Conservation (phyloP, 2,888 invertebrate species). For the Agonopterix heracliana region DNA sequence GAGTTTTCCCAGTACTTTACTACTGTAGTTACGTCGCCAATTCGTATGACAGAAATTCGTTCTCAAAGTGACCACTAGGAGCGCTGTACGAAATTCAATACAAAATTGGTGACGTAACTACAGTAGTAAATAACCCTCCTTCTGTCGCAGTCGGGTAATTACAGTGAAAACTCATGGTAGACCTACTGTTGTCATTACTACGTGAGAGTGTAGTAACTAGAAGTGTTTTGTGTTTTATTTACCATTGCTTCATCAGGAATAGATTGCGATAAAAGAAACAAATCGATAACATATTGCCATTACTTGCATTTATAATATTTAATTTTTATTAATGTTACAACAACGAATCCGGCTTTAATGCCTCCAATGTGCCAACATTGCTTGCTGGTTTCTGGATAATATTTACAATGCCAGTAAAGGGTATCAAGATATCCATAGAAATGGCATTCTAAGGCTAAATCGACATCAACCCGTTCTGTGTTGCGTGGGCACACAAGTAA, state of each 20-base stretch:
- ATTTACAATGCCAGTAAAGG: background rate
- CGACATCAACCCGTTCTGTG: too few relatives aligned
- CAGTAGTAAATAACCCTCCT: too few relatives aligned
- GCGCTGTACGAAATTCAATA: too few relatives aligned
- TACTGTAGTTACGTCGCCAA: too few relatives aligned
- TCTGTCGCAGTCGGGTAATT: too few relatives aligned
- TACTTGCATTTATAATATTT: constrained; percentile 70
- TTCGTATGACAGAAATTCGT: too few relatives aligned
- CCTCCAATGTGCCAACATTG: constrained; percentile 51
- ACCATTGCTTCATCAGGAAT: constrained; percentile 36
- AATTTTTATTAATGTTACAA: constrained; percentile 48
- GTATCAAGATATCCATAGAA: background rate
- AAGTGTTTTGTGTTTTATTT: constrained; percentile 30
- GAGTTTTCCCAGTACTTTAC: constrained; percentile 23
- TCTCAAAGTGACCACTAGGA: too few relatives aligned
- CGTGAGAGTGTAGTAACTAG: constrained; percentile 33
- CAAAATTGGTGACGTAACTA: too few relatives aligned
- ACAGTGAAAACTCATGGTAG: too few relatives aligned
- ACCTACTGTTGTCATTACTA: constrained; percentile 40
- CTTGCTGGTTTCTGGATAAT: background rate
- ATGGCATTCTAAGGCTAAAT: too few relatives aligned
- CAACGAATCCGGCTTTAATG: constrained; percentile 50
- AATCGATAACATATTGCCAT: constrained; percentile 66
- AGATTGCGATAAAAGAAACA: constrained; percentile 31
- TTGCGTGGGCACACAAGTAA: too few relatives aligned